Base-by-base conservation (phyloP, 2,113 vertebrate species). In the Cyanistes caeruleus region DNA sequence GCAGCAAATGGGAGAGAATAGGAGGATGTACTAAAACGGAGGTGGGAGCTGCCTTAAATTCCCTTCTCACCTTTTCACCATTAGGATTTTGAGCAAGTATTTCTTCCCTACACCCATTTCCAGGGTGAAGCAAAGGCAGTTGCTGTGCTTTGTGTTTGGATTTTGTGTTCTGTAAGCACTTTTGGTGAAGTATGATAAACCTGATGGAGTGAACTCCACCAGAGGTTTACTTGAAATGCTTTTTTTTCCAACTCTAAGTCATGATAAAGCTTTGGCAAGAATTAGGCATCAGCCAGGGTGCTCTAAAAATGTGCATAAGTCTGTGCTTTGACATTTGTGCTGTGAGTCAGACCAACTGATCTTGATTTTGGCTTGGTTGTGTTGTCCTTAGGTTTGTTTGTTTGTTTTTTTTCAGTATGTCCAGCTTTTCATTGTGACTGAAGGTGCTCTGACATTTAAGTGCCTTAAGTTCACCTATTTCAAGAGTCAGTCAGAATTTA, bases 381-480 rank as follows among this genome's bases (percentile, higher is more conserved):
- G 21, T 69, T 76, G 74, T 67, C 30, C 62, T 86, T 49, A 20
- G n/a, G 15, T 86, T 94, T 89, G 82, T 90, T 88, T 23, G 7
- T 13, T 69, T 72, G 39, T 84, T 11, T 18, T 55, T 31, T 65
- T 81, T 59, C 41, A 70, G 30, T 51, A 15, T 56, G 64, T 56
- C 25, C 33, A 56, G 35, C 39, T 93, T 94, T 81, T 82, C 44
- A 10, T 44, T 72, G 78, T 60, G 28, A 53, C 41, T 85, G 90
- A 88, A 72, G 28, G 27, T 90, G 53, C 41, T 73, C 44, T 93
- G 82, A 43, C 53, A 85, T 93, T 93, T 89, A 77, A 80, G 64
- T 77, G 25, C 68, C 80, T 94, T 4, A 79, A 91, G 74, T 94
- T 93, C 53, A 92, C 20, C 37, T 76, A 9, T 73, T 95, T 76